Evolutionary conservation across 2,888 invertebrate genomes (phyloP), one percentile per base, ranked within the genome.

Genomic region (Tenthredo amoena): DNA sequence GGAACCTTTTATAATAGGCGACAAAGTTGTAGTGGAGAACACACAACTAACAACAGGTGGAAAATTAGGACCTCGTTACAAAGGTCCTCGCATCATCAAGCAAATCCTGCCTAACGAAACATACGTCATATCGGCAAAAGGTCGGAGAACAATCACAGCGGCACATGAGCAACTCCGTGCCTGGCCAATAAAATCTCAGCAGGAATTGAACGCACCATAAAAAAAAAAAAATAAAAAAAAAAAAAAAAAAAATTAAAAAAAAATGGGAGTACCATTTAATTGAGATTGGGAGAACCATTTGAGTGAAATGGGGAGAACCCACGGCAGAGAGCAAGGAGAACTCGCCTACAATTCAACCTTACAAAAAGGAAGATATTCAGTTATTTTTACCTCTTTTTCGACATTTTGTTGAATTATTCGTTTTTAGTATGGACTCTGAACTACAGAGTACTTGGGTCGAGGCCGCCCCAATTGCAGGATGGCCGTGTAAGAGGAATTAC

Each of bases 31-130:
- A 3, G 77, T 88, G 15, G 86, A 88, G 77, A 87, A 87, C 77
- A 86, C 88, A 21, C 88, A 87, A 72, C 74, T 87, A 4, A 86
- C 87, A 71, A 87, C 87, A 31, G 87, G 87, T 79, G 88, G 87
- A 55, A 87, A 87, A 77, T 58, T 87, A 47, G 85, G 85, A 81
- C 40, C 87, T 7, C 87, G 87, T 72, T 88, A 85, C 68, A 86
- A 86, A 65, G 87, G 87, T 71, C 34, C 86, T 87, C 88, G 86
- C 71, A 87, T 83, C 12, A 82, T 88, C 26, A 72, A 85, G 0
- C 74, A 47, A 26, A 40, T 86, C 6, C 74, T 89, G 26, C 87
- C 88, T 21, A 86, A 88, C 85, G 88, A 89, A 37, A 72, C 87
- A 55, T 89, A 89, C 85, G 84, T 84, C 4, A 87, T 88, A 40